phyloP scores from a whole-genome alignment of 2,113 vertebrate species.

The Circaetus gallicus region DNA sequence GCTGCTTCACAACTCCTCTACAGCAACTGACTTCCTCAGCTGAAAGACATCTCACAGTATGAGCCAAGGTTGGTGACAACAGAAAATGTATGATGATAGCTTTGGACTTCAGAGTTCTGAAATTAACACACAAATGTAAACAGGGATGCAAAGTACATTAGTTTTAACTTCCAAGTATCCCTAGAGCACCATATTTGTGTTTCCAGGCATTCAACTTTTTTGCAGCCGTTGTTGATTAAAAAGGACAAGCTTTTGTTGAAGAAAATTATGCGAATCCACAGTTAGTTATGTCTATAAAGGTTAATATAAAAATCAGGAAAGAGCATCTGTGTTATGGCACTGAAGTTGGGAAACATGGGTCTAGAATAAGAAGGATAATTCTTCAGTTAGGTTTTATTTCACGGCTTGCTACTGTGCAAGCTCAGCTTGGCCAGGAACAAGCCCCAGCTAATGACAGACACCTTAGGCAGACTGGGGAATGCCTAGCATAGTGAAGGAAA shows the following conservation, averaged over 20 bases:
- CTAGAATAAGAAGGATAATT: background rate
- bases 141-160: background rate
- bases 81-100: background rate
- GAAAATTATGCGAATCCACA: background rate
- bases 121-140: background rate
- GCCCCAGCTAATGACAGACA: conserved; percentile 4
- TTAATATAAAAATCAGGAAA: background rate
- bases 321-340: background rate
- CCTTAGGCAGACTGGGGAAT: conserved; percentile 15
- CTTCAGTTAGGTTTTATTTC: background rate
- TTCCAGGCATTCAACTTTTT: background rate
- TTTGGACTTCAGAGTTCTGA: background rate
- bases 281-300: background rate
- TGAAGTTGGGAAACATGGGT: background rate
- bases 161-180: background rate
- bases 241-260: background rate
- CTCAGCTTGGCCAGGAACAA: background rate
- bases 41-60: background rate
- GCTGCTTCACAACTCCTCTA: background rate
- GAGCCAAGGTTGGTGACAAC: background rate
- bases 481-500: background rate
- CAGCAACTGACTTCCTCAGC: background rate
- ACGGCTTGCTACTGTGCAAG: background rate
- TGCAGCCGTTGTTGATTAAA: background rate
- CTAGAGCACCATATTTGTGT: background rate